These are phyloP conservation scores for Ooceraea biroi DNA, from an alignment of 1,140 invertebrate species.

Conservation along the genomic window DNA sequence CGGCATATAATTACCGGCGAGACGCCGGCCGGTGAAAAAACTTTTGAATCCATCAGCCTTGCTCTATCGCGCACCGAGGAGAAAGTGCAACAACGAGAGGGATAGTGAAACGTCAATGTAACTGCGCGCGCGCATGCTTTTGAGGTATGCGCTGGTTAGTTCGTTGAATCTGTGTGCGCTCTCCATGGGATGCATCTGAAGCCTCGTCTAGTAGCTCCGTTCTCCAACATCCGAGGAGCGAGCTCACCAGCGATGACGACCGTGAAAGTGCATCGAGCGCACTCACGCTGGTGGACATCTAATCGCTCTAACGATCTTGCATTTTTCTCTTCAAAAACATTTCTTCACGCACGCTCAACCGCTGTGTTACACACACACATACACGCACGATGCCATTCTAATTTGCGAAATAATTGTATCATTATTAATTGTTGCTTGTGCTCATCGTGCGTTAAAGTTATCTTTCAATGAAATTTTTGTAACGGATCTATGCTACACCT, in stretches of 20 bases:
- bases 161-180: not conserved
- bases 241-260: not conserved
- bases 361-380: too few relatives aligned
- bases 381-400: too few relatives aligned
- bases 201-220: not conserved
- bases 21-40: constrained; percentile 36
- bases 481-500: too few relatives aligned
- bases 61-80: constrained; percentile 64
- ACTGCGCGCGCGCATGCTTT: constrained; percentile 30
- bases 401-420: too few relatives aligned
- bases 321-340: too few relatives aligned
- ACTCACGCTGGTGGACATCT: not conserved
- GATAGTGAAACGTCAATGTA: constrained; percentile 71
- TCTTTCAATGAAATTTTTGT: too few relatives aligned
- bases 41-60: constrained; percentile 64
- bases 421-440: too few relatives aligned
- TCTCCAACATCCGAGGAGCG: not conserved
- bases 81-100: constrained; percentile 70
- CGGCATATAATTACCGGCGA: constrained; percentile 55
- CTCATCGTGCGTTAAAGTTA: too few relatives aligned
- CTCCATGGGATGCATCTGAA: constrained; percentile 13
- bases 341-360: not conserved
- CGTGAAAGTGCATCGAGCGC: not conserved
- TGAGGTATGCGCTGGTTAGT: not conserved
- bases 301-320: not conserved